Evolutionary conservation across 1,140 invertebrate species (phyloP), one percentile per base, ranked within the genome.

Genomic region (Seison nebaliae): DNA sequence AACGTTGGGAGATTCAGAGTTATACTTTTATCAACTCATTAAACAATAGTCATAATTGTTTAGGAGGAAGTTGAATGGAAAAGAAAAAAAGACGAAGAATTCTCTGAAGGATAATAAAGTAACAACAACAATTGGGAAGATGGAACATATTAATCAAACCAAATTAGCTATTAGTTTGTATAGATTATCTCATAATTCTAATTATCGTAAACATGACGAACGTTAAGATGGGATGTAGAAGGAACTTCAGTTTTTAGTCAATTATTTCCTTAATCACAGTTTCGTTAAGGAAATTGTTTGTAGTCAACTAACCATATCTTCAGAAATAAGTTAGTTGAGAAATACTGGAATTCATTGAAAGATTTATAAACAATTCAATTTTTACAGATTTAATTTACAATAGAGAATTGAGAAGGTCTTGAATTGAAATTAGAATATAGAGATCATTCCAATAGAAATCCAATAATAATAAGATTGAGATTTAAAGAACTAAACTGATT

Each of bases 101-200:
- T 28, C 37, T 11, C 28, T 57, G 32, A 48, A 48, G 33, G 54
- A 59, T 45, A 54, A 54, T 15, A 33, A 58, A 7, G 34, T 41
- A 33, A 47, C 55, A 6, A 45, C 44, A 18, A 37, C 44, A n/a
- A 45, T 48, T 35, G 43, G 45, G 28, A 48, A 49, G 34, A 52
- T 48, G 43, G 50, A 54, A 36, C 48, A 46, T 40, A 48, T 52
- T 19, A 44, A 55, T 42, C 51, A 53, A 38, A 46, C 54, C 15
- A 54, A 57, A 46, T 50, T 48, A 47, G 51, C 53, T 14, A 58
- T 59, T 38, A 49, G 54, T 57, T 40, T 38, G 49, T 46, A 35
- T n/a, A n/a, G n/a, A n/a, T n/a, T n/a, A n/a, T n/a, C n/a, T n/a
- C 16, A 14, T 24, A 30, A 28, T 30, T 28, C 17, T 37, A 5